Evolutionary conservation across 2,888 invertebrate genomes (phyloP).

Genomic region (Hedychridium roseum): DNA sequence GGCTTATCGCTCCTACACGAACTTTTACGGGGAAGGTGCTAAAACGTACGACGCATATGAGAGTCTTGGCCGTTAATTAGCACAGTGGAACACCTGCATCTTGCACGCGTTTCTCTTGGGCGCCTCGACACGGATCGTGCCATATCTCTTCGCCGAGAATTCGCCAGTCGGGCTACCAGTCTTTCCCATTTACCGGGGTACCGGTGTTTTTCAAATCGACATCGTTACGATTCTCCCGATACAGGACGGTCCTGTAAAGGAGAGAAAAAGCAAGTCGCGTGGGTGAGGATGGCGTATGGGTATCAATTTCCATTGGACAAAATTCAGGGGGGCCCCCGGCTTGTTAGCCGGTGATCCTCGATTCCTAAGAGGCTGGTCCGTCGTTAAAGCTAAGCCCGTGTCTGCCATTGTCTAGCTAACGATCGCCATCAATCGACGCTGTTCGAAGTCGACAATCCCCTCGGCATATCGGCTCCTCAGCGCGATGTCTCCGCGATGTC

Average conservation of each 20-base stretch:
- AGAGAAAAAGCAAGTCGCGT: slow-evolving; percentile 28
- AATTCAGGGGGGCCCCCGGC: slow-evolving; percentile 34
- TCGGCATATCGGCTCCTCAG: slow-evolving; percentile 34
- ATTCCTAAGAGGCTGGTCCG: slow-evolving; percentile 36
- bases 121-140: background rate
- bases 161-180: background rate
- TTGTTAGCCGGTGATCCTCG: slow-evolving; percentile 43
- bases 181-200: slow-evolving; percentile 42
- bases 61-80: background rate
- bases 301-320: slow-evolving; percentile 45
- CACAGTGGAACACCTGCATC: slow-evolving; percentile 22
- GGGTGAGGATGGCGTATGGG: slow-evolving; percentile 24
- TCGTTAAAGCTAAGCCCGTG: slow-evolving; percentile 48
- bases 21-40: slow-evolving; percentile 12
- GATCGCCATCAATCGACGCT: slow-evolving; percentile 55
- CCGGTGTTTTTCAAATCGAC: slow-evolving; percentile 46
- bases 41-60: slow-evolving; percentile 7
- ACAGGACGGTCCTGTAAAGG: too few species aligned
- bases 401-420: slow-evolving; percentile 53
- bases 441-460: slow-evolving; percentile 42
- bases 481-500: slow-evolving; percentile 41
- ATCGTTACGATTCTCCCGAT: slow-evolving; percentile 44
- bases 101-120: background rate
- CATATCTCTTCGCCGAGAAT: background rate
- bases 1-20: too few species aligned